Percentiles rank a stretch among this genome's conserved stretches.
Conservation (phyloP, 1,140 invertebrate species). For the Aphelinus certus region DNA sequence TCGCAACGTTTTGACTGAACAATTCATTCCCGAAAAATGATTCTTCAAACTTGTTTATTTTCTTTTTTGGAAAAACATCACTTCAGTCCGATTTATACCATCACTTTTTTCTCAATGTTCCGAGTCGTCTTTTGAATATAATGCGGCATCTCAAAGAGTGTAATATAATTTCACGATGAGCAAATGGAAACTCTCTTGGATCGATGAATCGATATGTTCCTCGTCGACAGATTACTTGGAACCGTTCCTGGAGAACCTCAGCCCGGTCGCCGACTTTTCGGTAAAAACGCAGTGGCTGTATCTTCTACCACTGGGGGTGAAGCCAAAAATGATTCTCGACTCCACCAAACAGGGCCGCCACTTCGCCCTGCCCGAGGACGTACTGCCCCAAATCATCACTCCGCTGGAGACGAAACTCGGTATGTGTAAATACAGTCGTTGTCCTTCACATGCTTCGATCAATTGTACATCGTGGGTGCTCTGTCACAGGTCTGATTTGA, state of each 20-base stretch:
- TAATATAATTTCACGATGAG: too few relatives aligned
- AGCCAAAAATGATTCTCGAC: slow-evolving; percentile 69
- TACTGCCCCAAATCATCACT: slow-evolving; percentile 79
- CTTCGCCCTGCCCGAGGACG: slow-evolving; percentile 72
- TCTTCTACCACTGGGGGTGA: slow-evolving; percentile 79
- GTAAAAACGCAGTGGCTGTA: slow-evolving; percentile 90
- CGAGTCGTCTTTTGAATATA: too few relatives aligned
- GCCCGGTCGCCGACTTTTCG: slow-evolving; percentile 76
- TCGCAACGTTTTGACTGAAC: too few relatives aligned
- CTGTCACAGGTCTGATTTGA: too few relatives aligned
- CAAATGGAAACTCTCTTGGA: slow-evolving; percentile 23
- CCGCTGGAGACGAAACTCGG: slow-evolving; percentile 87
- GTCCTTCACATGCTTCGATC: too few relatives aligned
- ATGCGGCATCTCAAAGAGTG: too few relatives aligned
- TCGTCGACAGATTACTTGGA: slow-evolving; percentile 74
- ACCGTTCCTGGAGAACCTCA: slow-evolving; percentile 76
- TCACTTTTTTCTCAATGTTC: too few relatives aligned
- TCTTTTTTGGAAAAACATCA: too few relatives aligned
- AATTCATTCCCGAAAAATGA: too few relatives aligned
- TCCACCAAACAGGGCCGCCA: slow-evolving; percentile 64
- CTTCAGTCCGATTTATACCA: too few relatives aligned
- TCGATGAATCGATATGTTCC: slow-evolving; percentile 44
- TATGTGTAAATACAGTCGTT: slow-evolving; percentile 36
- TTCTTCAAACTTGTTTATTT: too few relatives aligned
- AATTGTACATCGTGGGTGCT: too few relatives aligned